Conservation (phyloP, 2,888 invertebrate species). For the Endotricha flammealis region DNA sequence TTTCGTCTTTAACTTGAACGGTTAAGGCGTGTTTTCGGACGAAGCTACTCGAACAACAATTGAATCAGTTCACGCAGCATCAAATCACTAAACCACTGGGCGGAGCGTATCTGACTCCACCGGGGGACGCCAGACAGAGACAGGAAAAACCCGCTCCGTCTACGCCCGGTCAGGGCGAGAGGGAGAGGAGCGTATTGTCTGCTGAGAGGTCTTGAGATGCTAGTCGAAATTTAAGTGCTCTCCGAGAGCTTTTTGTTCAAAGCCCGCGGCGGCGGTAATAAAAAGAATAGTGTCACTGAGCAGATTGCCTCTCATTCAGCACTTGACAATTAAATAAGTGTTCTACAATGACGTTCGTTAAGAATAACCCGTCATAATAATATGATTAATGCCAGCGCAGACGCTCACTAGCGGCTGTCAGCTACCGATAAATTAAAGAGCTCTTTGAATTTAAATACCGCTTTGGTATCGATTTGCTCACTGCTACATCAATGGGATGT, state of each 20-base stretch:
- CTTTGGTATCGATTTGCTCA: slow-evolving; percentile 30
- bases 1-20: slow-evolving; percentile 69
- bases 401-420: slow-evolving; percentile 66
- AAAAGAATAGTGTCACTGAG: slow-evolving; percentile 74
- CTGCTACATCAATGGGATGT: no score
- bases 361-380: slow-evolving; percentile 63
- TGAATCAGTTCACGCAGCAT: slow-evolving; percentile 79
- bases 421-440: slow-evolving; percentile 69
- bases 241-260: slow-evolving; percentile 68
- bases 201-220: slow-evolving; percentile 57
- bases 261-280: slow-evolving; percentile 60
- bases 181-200: slow-evolving; percentile 55
- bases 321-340: slow-evolving; percentile 75
- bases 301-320: slow-evolving; percentile 73
- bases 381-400: slow-evolving; percentile 61
- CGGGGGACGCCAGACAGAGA: slow-evolving; percentile 67
- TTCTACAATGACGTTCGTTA: slow-evolving; percentile 59
- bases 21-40: slow-evolving; percentile 67
- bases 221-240: slow-evolving; percentile 65
- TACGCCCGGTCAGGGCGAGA: slow-evolving; percentile 37
- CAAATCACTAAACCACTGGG: slow-evolving; percentile 79
- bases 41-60: slow-evolving; percentile 61
- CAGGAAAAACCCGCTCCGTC: slow-evolving; percentile 42
- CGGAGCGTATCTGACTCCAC: slow-evolving; percentile 74
- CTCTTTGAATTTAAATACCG: slow-evolving; percentile 48